Conservation (phyloP, 2,797 vertebrate species). For the Linurgus olivaceus region DNA sequence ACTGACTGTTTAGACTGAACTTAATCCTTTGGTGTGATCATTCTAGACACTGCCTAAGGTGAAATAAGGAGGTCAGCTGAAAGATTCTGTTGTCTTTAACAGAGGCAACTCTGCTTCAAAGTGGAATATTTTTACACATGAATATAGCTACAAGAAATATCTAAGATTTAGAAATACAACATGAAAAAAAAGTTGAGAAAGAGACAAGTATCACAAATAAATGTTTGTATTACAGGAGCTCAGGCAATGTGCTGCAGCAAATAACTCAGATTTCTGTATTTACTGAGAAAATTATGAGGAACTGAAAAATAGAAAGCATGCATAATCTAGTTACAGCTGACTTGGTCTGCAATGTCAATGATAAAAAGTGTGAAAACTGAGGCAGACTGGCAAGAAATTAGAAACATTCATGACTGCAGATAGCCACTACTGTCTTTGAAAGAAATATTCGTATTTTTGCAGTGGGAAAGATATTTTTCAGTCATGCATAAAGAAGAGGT, state of each 20-base stretch:
- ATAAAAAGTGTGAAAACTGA: conserved; percentile 2
- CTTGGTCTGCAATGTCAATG: conserved; percentile 18
- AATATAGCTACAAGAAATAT: not conserved
- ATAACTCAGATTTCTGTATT: conserved; percentile 38
- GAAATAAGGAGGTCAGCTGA: not conserved
- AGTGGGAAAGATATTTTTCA: conserved; percentile 36
- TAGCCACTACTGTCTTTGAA: conserved; percentile 35
- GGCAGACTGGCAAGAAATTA: conserved; percentile 40
- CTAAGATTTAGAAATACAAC: not conserved
- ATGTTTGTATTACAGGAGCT: not conserved
- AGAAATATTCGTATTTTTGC: conserved; percentile 22
- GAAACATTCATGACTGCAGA: conserved; percentile 14
- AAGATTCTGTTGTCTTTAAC: not conserved
- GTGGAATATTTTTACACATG: not conserved
- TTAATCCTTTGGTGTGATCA: not conserved
- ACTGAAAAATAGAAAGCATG: conserved; percentile 45
- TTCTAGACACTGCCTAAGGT: not conserved
- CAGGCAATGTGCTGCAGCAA: not conserved
- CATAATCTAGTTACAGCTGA: conserved; percentile 47
- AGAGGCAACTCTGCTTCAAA: not conserved
- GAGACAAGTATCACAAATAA: not conserved
- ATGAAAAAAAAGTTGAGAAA: not conserved
- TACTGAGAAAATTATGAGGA: conserved; percentile 50
- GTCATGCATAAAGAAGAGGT: not conserved
- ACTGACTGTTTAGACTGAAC: not conserved